Conservation (phyloP, 2,888 invertebrate species). For the Ctena decussata region DNA sequence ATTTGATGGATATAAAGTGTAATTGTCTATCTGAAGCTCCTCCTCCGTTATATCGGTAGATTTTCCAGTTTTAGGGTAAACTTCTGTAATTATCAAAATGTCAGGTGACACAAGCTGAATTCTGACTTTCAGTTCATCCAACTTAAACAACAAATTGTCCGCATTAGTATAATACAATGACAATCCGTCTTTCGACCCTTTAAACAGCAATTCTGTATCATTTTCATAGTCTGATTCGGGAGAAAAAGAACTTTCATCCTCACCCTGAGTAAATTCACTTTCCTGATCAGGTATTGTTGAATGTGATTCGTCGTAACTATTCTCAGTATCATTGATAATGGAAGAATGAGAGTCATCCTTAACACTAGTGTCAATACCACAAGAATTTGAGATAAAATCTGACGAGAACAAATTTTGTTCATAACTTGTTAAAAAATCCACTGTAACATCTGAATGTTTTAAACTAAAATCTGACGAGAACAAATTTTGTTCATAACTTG, state of each 20-base stretch:
- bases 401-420: background rate
- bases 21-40: background rate
- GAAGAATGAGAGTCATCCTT: too few species aligned
- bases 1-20: background rate
- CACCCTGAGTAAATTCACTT: background rate
- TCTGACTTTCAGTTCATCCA: constrained; percentile 5
- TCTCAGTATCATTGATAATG: background rate
- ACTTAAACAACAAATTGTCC: constrained; percentile 1
- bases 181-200: background rate
- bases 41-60: background rate
- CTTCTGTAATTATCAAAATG: background rate
- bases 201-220: background rate
- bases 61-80: constrained; percentile 1
- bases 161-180: constrained; percentile 10
- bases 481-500: background rate
- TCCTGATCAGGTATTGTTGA: background rate
- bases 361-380: background rate
- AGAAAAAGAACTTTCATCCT: background rate
- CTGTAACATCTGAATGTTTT: background rate
- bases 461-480: background rate
- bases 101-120: background rate
- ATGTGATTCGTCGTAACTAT: background rate
- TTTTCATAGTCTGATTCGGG: background rate
- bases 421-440: background rate
- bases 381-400: background rate